Conservation (phyloP, 2,888 invertebrate genomes). For the Euzophera pinguis region DNA sequence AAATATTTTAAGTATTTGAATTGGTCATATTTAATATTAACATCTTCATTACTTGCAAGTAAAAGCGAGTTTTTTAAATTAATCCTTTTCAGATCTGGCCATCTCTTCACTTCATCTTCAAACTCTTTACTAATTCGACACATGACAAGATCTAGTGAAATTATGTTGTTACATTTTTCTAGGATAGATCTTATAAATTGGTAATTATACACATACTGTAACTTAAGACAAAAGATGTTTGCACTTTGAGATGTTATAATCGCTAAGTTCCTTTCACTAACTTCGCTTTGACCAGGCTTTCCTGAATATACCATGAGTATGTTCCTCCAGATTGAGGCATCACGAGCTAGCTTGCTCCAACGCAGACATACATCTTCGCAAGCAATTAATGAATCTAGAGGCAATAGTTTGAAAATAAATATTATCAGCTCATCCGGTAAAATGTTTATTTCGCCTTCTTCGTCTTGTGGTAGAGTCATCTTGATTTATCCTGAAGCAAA, state of each 20-base stretch:
- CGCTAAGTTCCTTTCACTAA: slow-evolving; percentile 45
- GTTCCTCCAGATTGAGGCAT: slow-evolving; percentile 52
- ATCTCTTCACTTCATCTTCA: slow-evolving; percentile 47
- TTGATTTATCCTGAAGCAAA: slow-evolving; percentile 18
- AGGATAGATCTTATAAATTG: slow-evolving; percentile 48
- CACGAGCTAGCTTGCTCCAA: slow-evolving; percentile 56
- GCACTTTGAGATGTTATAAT: slow-evolving; percentile 52
- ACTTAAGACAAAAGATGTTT: slow-evolving; percentile 49
- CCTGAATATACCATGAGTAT: slow-evolving; percentile 57
- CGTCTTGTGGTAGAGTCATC: slow-evolving; percentile 32
- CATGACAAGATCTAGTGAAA: slow-evolving; percentile 64
- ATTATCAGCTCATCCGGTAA: slow-evolving; percentile 66
- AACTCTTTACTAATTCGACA: slow-evolving; percentile 58
- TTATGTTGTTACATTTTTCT: slow-evolving; percentile 51
- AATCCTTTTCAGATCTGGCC: slow-evolving; percentile 56
- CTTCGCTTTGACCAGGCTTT: slow-evolving; percentile 54
- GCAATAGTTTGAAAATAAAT: slow-evolving; percentile 55
- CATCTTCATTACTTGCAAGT: slow-evolving; percentile 37
- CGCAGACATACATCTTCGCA: slow-evolving; percentile 58
- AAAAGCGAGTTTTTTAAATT: slow-evolving; percentile 62
- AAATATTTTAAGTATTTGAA: slow-evolving; percentile 53
- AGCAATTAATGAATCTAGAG: slow-evolving; percentile 48
- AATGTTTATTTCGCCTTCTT: slow-evolving; percentile 31
- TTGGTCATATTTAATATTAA: slow-evolving; percentile 50
- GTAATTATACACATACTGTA: slow-evolving; percentile 64